A percentile compares a stretch with the other conserved stretches of the same genome.
phyloP scores from a whole-genome alignment of 2,797 vertebrate genomes.

The Syngnathus rostellatus region DNA sequence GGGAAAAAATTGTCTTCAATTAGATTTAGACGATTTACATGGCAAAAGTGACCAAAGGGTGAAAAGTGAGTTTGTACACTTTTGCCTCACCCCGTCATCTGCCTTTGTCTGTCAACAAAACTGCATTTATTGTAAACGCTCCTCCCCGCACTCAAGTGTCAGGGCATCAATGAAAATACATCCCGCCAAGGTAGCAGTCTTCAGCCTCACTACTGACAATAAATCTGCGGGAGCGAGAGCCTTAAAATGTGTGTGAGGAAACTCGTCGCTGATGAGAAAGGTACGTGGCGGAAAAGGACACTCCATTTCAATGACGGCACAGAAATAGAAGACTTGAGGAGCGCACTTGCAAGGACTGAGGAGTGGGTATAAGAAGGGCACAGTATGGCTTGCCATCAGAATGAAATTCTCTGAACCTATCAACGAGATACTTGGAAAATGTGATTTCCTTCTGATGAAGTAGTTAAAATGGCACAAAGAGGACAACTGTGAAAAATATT shows the following conservation, averaged over 20 bases:
- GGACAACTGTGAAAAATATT: constrained; percentile 16
- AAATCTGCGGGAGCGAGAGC: constrained; percentile 61
- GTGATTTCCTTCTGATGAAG: constrained; percentile 17
- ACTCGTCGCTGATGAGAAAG: constrained; percentile 60
- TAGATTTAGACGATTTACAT: constrained; percentile 14
- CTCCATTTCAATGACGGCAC: constrained; percentile 55
- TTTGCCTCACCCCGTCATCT: constrained; percentile 12
- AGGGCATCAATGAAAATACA: constrained; percentile 66
- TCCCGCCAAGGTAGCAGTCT: constrained; percentile 59
- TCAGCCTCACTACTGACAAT: constrained; percentile 61
- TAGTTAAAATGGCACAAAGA: constrained; percentile 28
- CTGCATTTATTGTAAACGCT: constrained; percentile 61
- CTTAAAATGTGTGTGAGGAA: constrained; percentile 56
- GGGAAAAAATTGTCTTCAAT: not conserved
- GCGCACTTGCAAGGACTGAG: constrained; percentile 31
- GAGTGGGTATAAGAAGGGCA: constrained; percentile 43
- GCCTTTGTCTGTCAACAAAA: constrained; percentile 45
- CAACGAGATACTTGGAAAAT: constrained; percentile 34
- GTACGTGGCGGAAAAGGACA: constrained; percentile 68
- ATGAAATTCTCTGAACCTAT: constrained; percentile 38
- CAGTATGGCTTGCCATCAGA: constrained; percentile 37
- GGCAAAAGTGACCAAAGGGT: not conserved
- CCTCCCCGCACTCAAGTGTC: constrained; percentile 55
- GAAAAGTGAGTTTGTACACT: not conserved
- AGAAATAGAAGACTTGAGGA: constrained; percentile 37